phyloP scores from a whole-genome alignment of 1,140 invertebrate species.

The Monochamus saltuarius region DNA sequence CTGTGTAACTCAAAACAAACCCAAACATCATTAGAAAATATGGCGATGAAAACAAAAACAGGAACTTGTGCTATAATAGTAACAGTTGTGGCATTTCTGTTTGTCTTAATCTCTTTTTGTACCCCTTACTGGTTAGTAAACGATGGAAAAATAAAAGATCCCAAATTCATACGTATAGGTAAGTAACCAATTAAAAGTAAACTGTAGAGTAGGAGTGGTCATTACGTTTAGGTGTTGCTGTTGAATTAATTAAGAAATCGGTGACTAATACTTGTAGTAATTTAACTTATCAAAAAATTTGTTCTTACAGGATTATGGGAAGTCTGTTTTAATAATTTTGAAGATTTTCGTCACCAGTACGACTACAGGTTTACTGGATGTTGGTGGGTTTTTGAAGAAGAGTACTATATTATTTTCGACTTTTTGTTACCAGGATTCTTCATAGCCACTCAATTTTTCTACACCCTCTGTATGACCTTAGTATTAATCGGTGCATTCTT shows the following conservation, averaged over 20 bases:
- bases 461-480: conserved; percentile 80
- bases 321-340: conserved; percentile 84
- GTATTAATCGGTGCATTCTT: conserved; percentile 72
- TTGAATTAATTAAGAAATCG: too few species aligned
- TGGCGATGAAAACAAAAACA: conserved; percentile 65
- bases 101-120: conserved; percentile 84
- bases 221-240: background rate
- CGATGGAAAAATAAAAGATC: conserved; percentile 75
- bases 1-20: background rate
- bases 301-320: conserved; percentile 82
- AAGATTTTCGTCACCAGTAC: conserved; percentile 77
- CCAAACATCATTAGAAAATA: conserved; percentile 29
- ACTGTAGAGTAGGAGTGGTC: conserved; percentile 27
- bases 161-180: conserved; percentile 82
- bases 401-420: conserved; percentile 87
- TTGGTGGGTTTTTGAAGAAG: conserved; percentile 92
- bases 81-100: conserved; percentile 67
- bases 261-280: too few species aligned
- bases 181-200: conserved; percentile 44
- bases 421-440: conserved; percentile 85
- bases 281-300: background rate
- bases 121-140: conserved; percentile 92
- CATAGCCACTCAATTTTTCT: conserved; percentile 89
- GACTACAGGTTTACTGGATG: conserved; percentile 79
- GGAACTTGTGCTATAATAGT: conserved; percentile 69